Evolutionary conservation across 2,113 vertebrate genomes (phyloP), one percentile per base, ranked within the genome.

Genomic region (Hassar affinis): DNA sequence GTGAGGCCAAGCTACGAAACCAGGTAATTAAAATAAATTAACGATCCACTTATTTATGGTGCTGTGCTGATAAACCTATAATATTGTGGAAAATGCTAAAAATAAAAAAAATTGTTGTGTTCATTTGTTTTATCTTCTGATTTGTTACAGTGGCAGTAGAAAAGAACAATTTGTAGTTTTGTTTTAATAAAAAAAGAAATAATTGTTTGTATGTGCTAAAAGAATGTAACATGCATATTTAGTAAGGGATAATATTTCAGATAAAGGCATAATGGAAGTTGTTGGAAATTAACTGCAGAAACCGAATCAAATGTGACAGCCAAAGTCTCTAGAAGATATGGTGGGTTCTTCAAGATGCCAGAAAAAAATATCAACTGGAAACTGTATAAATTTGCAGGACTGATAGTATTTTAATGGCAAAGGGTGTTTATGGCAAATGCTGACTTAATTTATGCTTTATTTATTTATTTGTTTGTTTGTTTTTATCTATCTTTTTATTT

Each of bases 11-110:
- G 74, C 17, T 56, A 77, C n/a, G 51, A 77, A 77, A 56, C 5
- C 33, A 25, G 74, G 35, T 77, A 77, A 56, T 77, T 77, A 77
- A 56, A 56, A 77, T 77, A 38, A 56, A 35, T 56, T 12, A 35
- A 27, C 15, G 45, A 74, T 35, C 30, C 30, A 56, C 18, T 56
- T 22, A 45, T 74, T 74, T 72, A 77, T 77, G 51, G 3, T 56
- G 30, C 6, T 35, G 74, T 56, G 30, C 30, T 38, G 74, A 54
- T 56, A 25, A 56, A 77, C 74, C 9, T 22, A 56, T 33, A 18
- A 52, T 33, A 18, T 7, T 18, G 30, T 38, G 51, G 18, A 49
- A 27, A 7, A 17, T 11, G 18, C 51, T 75, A 10, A 11, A 27
- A 1, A 6, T 27, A 72, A 18, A 2, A 18, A 14, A 17, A 38